phyloP scores from a whole-genome alignment of 1,140 invertebrate genomes.

The Metaphire vulgaris region DNA sequence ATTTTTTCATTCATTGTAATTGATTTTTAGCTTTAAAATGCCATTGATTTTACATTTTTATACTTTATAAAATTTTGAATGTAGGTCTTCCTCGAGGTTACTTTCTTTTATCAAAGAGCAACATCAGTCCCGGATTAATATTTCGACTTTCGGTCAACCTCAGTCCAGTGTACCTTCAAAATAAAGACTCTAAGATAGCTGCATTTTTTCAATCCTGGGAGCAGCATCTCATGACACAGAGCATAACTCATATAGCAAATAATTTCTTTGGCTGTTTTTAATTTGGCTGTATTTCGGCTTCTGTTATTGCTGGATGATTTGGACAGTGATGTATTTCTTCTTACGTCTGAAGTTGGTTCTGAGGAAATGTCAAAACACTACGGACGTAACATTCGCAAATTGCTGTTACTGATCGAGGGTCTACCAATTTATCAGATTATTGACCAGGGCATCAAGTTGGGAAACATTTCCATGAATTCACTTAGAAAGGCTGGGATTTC shows the following conservation, averaged over 20 bases:
- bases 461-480: not conserved
- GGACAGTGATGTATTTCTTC: not conserved
- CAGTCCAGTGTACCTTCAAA: conserved; percentile 16
- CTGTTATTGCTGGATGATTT: not conserved
- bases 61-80: not conserved
- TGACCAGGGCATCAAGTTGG: not conserved
- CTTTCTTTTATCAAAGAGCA: conserved; percentile 11
- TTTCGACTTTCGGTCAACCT: conserved; percentile 10
- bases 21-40: not conserved
- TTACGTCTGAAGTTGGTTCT: conserved; percentile 3
- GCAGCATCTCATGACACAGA: not conserved
- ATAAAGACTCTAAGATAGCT: not conserved
- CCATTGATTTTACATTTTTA: not conserved
- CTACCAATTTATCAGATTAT: not conserved
- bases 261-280: not conserved
- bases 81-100: conserved; percentile 18
- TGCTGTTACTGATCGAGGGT: not conserved
- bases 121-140: not conserved
- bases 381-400: not conserved
- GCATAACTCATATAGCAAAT: not conserved
- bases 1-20: not conserved
- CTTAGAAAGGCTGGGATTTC: not conserved
- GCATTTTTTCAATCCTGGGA: not conserved
- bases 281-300: not conserved
- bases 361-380: not conserved